A percentile compares a stretch with the other conserved stretches of the same genome.
phyloP scores from a whole-genome alignment of 2,113 vertebrate species.

The Neomonachus schauinslandi region DNA sequence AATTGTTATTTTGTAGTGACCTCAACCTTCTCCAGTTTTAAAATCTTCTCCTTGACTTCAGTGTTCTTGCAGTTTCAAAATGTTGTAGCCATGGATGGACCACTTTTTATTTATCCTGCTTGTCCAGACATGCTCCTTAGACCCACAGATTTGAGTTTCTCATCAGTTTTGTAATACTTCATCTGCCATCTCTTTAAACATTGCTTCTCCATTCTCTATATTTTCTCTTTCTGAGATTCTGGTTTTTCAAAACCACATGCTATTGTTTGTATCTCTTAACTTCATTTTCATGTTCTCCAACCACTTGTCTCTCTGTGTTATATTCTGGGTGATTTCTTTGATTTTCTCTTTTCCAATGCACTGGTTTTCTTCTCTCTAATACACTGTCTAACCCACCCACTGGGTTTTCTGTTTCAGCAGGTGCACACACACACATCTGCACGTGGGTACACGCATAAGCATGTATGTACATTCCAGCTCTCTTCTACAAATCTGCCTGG shows the following conservation, averaged over 20 bases:
- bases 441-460: rapidly evolving
- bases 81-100: not conserved
- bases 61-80: not conserved
- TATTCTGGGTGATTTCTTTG: not conserved
- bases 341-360: not conserved
- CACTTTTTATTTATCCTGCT: not conserved
- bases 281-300: not conserved
- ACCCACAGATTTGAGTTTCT: not conserved
- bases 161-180: not conserved
- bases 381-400: not conserved
- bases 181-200: not conserved
- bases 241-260: not conserved
- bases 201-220: not conserved
- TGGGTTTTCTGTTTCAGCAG: not conserved
- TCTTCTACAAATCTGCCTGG: not conserved
- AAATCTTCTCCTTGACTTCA: not conserved
- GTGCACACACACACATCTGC: too few species aligned
- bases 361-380: not conserved
- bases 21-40: not conserved
- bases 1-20: not conserved
- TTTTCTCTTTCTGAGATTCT: not conserved
- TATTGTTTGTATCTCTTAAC: not conserved
- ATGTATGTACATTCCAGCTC: not conserved
- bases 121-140: not conserved
- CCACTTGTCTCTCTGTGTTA: not conserved